A percentile compares a stretch with the other conserved stretches of the same genome.
Evolutionary conservation across 2,797 vertebrate genomes (phyloP).

Genomic region (Macrochelys suwanniensis): DNA sequence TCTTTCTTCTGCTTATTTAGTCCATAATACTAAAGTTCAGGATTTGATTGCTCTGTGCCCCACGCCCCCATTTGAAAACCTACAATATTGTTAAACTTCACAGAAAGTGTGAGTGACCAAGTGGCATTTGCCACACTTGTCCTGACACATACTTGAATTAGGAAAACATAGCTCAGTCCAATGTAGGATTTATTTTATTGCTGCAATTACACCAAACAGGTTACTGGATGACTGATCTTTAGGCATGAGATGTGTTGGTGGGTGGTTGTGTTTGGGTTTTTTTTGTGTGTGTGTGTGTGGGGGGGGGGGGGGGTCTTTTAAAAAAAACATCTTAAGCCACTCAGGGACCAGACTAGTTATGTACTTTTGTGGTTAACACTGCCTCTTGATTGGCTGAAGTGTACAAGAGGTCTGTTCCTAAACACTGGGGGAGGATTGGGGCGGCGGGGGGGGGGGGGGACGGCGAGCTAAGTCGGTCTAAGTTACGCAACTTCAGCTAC

Average conservation of each 20-base stretch:
- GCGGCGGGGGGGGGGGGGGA: too few species aligned
- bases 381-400: neutral
- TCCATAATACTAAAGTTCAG: neutral
- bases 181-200: fast-evolving
- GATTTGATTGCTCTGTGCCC: too few species aligned
- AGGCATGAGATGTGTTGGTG: neutral
- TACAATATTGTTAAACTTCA: neutral
- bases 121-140: fast-evolving
- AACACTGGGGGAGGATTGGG: too few species aligned
- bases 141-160: neutral
- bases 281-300: too few species aligned
- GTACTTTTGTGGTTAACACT: neutral
- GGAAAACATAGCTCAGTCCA: neutral
- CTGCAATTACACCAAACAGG: neutral
- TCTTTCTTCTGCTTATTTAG: neutral
- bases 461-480: too few species aligned
- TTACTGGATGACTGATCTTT: neutral
- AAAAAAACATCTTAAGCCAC: neutral
- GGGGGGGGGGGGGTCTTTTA: too few species aligned
- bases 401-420: neutral
- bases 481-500: too few species aligned
- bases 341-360: neutral
- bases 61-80: neutral
- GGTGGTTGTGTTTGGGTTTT: too few species aligned
- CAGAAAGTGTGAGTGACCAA: fast-evolving